Conservation (phyloP, 1,140 invertebrate genomes). For the Dryas iulia region DNA sequence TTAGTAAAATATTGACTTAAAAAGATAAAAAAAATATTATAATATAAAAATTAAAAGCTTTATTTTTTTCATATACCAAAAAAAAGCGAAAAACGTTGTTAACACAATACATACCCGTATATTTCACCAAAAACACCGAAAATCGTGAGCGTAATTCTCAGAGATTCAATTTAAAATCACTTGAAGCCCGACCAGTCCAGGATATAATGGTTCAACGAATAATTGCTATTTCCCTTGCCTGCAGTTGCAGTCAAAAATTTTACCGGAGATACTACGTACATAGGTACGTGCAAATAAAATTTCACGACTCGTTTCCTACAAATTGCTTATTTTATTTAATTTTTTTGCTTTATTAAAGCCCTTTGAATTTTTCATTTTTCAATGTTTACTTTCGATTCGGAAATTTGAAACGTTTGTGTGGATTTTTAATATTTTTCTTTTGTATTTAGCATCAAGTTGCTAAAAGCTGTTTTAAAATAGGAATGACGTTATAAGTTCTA, state of each 20-base stretch:
- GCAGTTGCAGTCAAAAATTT: constrained; percentile 57
- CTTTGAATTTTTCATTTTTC: not conserved
- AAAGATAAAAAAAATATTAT: too few species aligned
- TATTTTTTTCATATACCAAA: too few species aligned
- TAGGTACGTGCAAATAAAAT: constrained; percentile 30
- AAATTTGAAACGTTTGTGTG: not conserved
- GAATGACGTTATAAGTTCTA: too few species aligned
- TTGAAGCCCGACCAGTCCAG: constrained; percentile 44
- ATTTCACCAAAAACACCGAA: constrained; percentile 37
- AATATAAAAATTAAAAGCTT: too few species aligned
- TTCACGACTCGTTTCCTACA: constrained; percentile 15
- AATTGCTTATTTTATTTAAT: constrained; percentile 18
- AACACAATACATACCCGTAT: constrained; percentile 23
- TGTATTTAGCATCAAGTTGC: too few species aligned
- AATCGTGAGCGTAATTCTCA: constrained; percentile 59
- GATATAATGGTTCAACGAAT: constrained; percentile 47
- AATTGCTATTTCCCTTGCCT: constrained; percentile 54
- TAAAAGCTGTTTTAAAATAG: too few species aligned
- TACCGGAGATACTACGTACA: too few species aligned
- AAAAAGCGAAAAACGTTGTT: too few species aligned
- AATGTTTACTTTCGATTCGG: not conserved
- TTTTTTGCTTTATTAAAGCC: not conserved
- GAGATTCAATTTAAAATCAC: constrained; percentile 69
- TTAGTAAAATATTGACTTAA: too few species aligned
- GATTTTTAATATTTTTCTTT: too few species aligned